Percentiles rank a stretch among this genome's conserved stretches.
phyloP scores from a whole-genome alignment of 2,797 vertebrate species.

The Crocidura indochinensis region DNA sequence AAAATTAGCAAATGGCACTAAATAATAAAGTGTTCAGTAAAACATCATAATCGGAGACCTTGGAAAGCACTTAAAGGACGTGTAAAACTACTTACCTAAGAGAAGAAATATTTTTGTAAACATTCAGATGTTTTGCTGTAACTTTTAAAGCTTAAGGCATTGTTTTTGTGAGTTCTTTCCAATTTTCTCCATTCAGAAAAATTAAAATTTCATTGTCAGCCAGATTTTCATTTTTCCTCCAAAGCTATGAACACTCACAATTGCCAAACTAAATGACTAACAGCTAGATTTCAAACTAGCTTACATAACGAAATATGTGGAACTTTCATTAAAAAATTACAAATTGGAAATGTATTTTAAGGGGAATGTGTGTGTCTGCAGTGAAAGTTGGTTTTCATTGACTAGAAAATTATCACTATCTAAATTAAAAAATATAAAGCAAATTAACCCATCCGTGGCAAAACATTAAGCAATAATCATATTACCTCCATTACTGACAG shows the following conservation, averaged over 20 bases:
- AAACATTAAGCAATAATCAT: background rate
- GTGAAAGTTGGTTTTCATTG: background rate
- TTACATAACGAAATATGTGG: constrained; percentile 48
- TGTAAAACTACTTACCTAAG: background rate
- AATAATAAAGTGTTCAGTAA: constrained; percentile 40
- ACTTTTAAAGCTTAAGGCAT: constrained; percentile 46
- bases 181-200: constrained; percentile 61
- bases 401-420: constrained; percentile 56
- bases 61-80: constrained; percentile 18
- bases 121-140: constrained; percentile 52
- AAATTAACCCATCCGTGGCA: background rate
- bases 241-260: constrained; percentile 74
- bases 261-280: constrained; percentile 73
- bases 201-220: constrained; percentile 56
- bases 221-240: background rate
- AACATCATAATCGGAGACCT: background rate
- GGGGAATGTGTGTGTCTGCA: background rate
- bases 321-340: constrained; percentile 12
- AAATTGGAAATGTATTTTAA: constrained; percentile 33
- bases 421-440: constrained; percentile 44
- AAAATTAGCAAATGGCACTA: constrained; percentile 55
- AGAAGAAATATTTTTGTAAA: constrained; percentile 56
- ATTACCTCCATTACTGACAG: constrained; percentile 4
- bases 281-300: constrained; percentile 59
- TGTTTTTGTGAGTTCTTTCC: constrained; percentile 55